Evolutionary conservation across 2,888 invertebrate species (phyloP), one percentile per base, ranked within the genome.

Genomic region (Heliconius erato): DNA sequence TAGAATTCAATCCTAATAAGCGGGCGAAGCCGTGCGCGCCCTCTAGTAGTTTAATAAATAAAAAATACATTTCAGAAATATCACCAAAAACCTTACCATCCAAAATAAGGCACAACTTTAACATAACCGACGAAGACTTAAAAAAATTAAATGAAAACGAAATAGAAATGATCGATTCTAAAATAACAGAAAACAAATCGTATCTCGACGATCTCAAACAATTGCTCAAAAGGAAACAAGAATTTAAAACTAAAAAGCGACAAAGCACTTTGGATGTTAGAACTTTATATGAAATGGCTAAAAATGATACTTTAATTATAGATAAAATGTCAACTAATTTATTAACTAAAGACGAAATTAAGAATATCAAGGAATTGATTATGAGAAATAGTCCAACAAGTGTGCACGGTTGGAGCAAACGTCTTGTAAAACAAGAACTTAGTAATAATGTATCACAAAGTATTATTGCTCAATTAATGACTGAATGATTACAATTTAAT

Each of bases 151-250:
- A 89, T 81, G 90, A 92, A 26, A 93, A 92, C 79, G 94, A 94
- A 85, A 91, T 95, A 3, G 95, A 95, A 88, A 93, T 95, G 16
- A 94, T 95, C 49, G 95, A 95, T 86, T 90, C 88, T 2, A 91
- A 91, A 65, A 90, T 94, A 86, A 84, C 89, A 1, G 92, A 92
- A 82, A 95, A 95, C 87, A 90, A 90, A 87, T 88, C 92, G 4
- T 93, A 94, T 83, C 87, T 95, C 32, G 91, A 94, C n/a, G 94
- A 94, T 82, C 88, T 95, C 23, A 90, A 89, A 85, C 89, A 87
- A 67, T 89, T 95, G 71, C 86, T 95, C 23, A 92, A 90, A 84
- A 88, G 91, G 23, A 91, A 91, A 67, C 87, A 91, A 82, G 87
- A 86, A 0, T 86, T 88, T 0, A 79, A 85, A 28, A 82, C 85